Evolutionary conservation across 2,797 vertebrate species (phyloP).

Genomic region (Cuniculus paca): DNA sequence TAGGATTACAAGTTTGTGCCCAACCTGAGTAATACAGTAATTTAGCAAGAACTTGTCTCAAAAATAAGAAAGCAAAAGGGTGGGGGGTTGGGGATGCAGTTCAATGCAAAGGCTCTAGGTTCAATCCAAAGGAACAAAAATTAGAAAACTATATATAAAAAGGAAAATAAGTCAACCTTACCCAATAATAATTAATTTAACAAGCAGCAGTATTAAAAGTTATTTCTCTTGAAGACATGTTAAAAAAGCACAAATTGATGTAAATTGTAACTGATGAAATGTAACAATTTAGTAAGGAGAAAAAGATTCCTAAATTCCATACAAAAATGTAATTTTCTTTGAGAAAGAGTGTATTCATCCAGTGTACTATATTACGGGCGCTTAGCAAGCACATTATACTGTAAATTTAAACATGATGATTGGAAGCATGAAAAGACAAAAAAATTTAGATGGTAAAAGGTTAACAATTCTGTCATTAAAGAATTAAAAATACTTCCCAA

Average conservation of each 20-base stretch:
- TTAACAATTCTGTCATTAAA: not conserved
- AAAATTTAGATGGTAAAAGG: not conserved
- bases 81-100: not conserved
- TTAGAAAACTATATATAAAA: not conserved
- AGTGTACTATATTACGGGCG: not conserved
- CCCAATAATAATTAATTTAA: not conserved
- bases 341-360: not conserved
- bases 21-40: not conserved
- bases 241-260: not conserved
- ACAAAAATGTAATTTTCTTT: not conserved
- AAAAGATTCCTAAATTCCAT: not conserved
- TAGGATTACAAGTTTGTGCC: not conserved
- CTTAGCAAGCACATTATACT: not conserved
- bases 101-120: not conserved
- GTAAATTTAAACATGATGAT: not conserved
- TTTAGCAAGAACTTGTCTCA: not conserved
- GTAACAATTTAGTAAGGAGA: not conserved
- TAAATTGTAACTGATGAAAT: not conserved
- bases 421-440: slow-evolving; percentile 3
- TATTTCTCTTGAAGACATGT: not conserved
- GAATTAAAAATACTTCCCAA: not conserved
- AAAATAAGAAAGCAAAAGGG: not conserved
- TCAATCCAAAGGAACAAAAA: not conserved
- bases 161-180: not conserved
- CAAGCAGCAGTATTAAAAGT: not conserved